Evolutionary conservation across 2,888 invertebrate genomes (phyloP), one percentile per base, ranked within the genome.

Genomic region (Oligia latruncula): DNA sequence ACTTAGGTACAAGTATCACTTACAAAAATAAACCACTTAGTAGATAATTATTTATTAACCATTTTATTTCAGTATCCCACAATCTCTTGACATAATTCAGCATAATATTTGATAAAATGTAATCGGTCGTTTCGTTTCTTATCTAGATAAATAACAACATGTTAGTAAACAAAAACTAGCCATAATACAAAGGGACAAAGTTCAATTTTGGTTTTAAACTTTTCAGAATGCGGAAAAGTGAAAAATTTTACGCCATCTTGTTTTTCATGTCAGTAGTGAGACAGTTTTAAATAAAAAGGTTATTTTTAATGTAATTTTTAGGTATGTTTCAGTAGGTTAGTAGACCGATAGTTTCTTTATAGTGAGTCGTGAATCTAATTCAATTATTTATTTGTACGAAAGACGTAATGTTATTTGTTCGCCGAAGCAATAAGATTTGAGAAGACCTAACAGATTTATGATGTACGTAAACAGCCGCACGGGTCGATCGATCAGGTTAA

Each of bases 181-280:
- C 43, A 49, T 62, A 71, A 73, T 13, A 58, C 17, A 65, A 77
- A 67, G 78, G 43, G 9, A 73, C 40, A 78, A 75, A 71, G 82
- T 78, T 75, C 43, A 65, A 43, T 71, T 60, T 71, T 6, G 20
- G 9, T 43, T n/a, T 23, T 9, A 17, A 8, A 40, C 9, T 65
- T 71, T 72, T 20, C 11, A 70, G 76, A 86, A 89, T 78, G 88
- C 88, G 89, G 88, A 88, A 87, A 87, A 35, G 62, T 71, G 23
- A 74, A 79, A 88, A 80, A 78, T 17, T 60, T 80, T 74, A 1
- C 82, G 66, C 60, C 70, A 55, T 82, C 71, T 78, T 81, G 73
- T 79, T 89, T 72, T 82, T 77, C 83, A 76, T 71, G 67, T 78
- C 78, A 29, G 71, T 78, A 74, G 65, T 40, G 29, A 81, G 58